A percentile compares a stretch with the other conserved stretches of the same genome.
Evolutionary conservation across 2,888 invertebrate species (phyloP).

Genomic region (Neoitamus cyanurus): DNA sequence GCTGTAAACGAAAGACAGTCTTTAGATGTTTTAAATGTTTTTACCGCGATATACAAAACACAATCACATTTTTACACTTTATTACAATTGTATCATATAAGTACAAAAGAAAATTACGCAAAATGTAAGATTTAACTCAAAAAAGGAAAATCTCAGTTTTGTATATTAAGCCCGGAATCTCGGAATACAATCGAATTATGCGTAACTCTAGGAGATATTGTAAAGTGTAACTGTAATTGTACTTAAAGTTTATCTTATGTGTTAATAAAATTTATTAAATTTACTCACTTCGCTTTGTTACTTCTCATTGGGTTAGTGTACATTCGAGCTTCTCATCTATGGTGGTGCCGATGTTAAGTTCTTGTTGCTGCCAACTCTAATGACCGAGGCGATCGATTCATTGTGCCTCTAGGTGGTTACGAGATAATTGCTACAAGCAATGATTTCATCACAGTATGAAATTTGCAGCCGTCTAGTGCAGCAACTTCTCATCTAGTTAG

Average conservation of each 20-base stretch:
- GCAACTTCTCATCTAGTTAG: background rate
- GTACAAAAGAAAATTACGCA: constrained; percentile 28
- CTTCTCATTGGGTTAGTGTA: background rate
- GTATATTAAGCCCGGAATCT: constrained; percentile 9
- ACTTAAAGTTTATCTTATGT: constrained; percentile 47
- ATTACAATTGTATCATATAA: constrained; percentile 39
- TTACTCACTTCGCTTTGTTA: background rate
- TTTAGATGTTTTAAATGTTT: background rate
- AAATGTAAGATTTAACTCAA: background rate
- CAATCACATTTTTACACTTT: constrained; percentile 20
- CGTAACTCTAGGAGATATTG: constrained; percentile 33
- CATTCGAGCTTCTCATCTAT: too few relatives aligned
- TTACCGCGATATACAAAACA: background rate
- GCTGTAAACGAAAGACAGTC: background rate
- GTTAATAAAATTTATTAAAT: constrained; percentile 44
- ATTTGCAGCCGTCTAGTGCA: background rate
- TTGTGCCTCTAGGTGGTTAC: background rate
- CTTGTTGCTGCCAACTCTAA: background rate
- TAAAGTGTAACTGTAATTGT: constrained; percentile 49
- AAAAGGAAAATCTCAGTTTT: background rate
- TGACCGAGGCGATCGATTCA: background rate
- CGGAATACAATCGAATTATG: constrained; percentile 6
- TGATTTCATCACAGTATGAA: background rate
- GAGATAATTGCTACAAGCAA: background rate
- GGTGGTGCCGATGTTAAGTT: background rate